Percentiles rank a stretch among this genome's conserved stretches.
Conservation (phyloP, 2,113 vertebrate species). For the Halichoeres trimaculatus region DNA sequence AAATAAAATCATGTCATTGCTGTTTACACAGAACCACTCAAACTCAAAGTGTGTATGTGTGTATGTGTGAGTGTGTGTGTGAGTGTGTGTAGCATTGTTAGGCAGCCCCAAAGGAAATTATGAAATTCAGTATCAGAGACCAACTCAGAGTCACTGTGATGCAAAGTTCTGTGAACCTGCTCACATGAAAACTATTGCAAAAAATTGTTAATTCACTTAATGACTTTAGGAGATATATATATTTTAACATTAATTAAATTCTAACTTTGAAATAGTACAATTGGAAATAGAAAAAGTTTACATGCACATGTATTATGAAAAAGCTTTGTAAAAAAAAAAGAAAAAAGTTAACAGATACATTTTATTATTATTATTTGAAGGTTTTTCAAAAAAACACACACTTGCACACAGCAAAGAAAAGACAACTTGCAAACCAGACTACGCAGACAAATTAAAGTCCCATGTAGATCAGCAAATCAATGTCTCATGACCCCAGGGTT, state of each 20-base stretch:
- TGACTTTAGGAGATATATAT: no score
- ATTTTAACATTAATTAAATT: no score
- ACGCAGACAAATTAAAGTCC: neutral
- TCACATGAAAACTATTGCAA: no score
- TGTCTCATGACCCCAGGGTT: constrained; percentile 54
- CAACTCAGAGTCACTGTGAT: constrained; percentile 34
- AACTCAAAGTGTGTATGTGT: constrained; percentile 35
- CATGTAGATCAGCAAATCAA: constrained; percentile 22
- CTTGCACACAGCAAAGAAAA: neutral
- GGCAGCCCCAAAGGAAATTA: constrained; percentile 55
- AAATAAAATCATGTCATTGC: constrained; percentile 67
- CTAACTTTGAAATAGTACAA: no score
- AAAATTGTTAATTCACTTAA: no score
- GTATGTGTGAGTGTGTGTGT: constrained; percentile 42
- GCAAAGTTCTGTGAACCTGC: neutral
- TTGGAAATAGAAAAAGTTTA: neutral
- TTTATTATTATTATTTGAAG: no score
- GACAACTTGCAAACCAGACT: neutral
- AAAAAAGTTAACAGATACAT: no score
- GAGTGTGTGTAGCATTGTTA: constrained; percentile 50
- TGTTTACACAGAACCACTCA: constrained; percentile 58
- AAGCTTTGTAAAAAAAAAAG: no score
- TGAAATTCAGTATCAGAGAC: constrained; percentile 50
- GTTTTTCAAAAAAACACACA: neutral
- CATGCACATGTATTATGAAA: no score